Conservation (phyloP, 2,113 vertebrate genomes). For the Mus pahari region DNA sequence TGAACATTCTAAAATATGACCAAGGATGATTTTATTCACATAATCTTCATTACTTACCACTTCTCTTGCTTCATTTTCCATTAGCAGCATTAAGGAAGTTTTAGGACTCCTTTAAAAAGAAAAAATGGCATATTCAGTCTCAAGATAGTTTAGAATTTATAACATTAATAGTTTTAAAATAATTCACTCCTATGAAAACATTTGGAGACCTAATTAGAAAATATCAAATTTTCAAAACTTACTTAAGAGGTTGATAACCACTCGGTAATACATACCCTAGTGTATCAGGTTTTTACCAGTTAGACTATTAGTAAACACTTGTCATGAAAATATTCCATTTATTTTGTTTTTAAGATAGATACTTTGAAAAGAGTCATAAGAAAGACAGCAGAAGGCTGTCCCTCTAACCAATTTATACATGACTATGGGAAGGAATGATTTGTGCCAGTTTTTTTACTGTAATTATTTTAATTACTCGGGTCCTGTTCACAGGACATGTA, state of each 20-base stretch:
- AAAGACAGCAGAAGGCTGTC: neutral
- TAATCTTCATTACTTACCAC: neutral
- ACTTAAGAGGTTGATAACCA: neutral
- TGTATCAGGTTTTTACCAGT: neutral
- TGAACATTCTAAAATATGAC: neutral
- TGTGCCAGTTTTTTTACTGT: conserved; percentile 12
- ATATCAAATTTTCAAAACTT: conserved; percentile 31
- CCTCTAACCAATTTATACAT: neutral
- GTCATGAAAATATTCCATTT: conserved; percentile 11
- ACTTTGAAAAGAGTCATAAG: neutral
- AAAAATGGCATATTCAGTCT: neutral
- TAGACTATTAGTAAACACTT: conserved; percentile 22
- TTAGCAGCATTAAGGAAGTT: neutral
- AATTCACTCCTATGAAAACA: conserved; percentile 2
- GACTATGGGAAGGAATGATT: neutral
- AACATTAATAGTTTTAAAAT: conserved; percentile 10
- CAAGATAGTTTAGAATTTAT: neutral
- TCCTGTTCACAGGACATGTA: conserved; percentile 36
- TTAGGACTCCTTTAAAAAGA: neutral
- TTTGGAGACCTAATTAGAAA: conserved; percentile 17
- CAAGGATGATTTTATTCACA: neutral
- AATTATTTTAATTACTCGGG: conserved; percentile 44
- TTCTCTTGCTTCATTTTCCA: neutral
- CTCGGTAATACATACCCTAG: neutral
- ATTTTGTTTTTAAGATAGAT: neutral